Conservation (phyloP, 2,888 invertebrate genomes). For the Dione vanillae region DNA sequence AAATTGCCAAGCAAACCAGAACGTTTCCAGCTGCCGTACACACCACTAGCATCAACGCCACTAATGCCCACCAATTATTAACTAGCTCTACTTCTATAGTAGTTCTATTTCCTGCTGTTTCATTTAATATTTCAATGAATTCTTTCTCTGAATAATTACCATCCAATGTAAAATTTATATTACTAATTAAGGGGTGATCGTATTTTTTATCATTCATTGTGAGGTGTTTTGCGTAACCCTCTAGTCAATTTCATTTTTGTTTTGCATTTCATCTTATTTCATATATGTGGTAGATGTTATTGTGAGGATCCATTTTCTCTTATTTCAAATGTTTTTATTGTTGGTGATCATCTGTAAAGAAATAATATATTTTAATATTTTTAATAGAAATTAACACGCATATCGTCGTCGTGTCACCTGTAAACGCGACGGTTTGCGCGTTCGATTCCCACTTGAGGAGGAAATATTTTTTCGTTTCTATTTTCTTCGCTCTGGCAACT, state of each 20-base stretch:
- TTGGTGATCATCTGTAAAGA: constrained; percentile 63
- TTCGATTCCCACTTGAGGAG: too few relatives aligned
- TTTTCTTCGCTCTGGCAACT: too few relatives aligned
- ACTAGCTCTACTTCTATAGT: constrained; percentile 52
- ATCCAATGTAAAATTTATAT: constrained; percentile 50
- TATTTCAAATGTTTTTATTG: constrained; percentile 47
- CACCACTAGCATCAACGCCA: constrained; percentile 90
- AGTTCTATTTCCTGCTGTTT: constrained; percentile 56
- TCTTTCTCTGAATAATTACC: constrained; percentile 54
- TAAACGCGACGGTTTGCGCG: too few relatives aligned
- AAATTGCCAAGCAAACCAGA: constrained; percentile 96
- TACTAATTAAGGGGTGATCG: constrained; percentile 35
- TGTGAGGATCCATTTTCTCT: constrained; percentile 59
- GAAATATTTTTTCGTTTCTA: too few relatives aligned
- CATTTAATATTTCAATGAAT: constrained; percentile 51
- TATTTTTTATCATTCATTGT: constrained; percentile 73
- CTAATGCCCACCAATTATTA: constrained; percentile 92
- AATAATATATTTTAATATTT: neutral
- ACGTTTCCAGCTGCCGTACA: constrained; percentile 97
- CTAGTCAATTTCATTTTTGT: constrained; percentile 63
- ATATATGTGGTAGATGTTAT: constrained; percentile 67
- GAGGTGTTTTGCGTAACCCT: constrained; percentile 52
- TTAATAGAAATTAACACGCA: neutral
- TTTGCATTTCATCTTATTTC: constrained; percentile 75
- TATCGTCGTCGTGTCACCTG: too few relatives aligned